Evolutionary conservation across 2,113 vertebrate genomes (phyloP), one percentile per base, ranked within the genome.

Genomic region (Ariopsis seemanni): DNA sequence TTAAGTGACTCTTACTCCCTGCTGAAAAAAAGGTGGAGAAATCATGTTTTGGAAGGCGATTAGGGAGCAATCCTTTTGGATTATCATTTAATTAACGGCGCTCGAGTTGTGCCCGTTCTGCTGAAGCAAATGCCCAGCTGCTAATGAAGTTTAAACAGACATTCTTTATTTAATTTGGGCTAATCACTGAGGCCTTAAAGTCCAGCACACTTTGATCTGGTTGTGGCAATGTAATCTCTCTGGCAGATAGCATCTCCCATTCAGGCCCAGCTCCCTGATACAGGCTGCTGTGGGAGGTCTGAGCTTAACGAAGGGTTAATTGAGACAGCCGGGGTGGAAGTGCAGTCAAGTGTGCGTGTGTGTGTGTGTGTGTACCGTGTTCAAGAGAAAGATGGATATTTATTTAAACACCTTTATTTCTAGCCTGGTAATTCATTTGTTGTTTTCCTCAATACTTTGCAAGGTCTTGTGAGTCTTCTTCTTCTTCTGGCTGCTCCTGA

Each of bases 61-160:
- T 99, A 97, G 95, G 96, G 95, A 95, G 96, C 95, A 92, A 97
- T 98, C 96, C 95, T 94, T 87, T 95, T 96, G 97, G 97, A 99
- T 99, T 99, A 99, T 98, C 96, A 97, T 97, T 98, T 98, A 97
- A 99, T 99, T 99, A 99, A 97, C 96, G 96, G 98, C 93, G 98
- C 96, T 96, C 97, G 96, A 98, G 97, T 99, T 97, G 97, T 97
- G 97, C 96, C 95, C 96, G 97, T 95, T 97, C 97, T 99, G 94
- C 96, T 97, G 96, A 94, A 97, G 96, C 96, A 97, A 98, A 98
- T 92, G 93, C 96, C 96, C 97, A 96, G 95, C 95, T 97, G 96
- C 95, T 99, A 99, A 99, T 98, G 97, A 97, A 98, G 97, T 99
- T 99, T 99, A 98, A 98, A 98, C 96, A 98, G 97, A 98, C 96